phyloP scores from a whole-genome alignment of 2,113 vertebrate species.

The Zeus faber region DNA sequence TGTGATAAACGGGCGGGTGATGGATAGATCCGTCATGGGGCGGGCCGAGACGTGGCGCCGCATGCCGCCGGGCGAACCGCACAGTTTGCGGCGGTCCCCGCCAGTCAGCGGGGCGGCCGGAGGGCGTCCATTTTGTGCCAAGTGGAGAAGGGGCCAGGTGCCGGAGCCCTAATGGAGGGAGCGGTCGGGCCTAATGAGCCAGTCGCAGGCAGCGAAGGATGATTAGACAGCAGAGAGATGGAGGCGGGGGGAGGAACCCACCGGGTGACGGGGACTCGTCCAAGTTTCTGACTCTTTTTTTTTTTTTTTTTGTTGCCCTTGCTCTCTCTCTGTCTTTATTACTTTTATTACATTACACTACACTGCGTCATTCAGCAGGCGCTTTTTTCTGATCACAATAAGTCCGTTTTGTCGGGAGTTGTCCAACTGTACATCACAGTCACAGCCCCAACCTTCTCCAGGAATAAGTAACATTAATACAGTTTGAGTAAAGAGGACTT shows the following conservation, averaged over 20 bases:
- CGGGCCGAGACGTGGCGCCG: not conserved
- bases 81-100: conserved; percentile 42
- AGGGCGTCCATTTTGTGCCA: conserved; percentile 67
- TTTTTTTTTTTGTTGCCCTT: not conserved
- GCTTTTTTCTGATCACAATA: too few relatives aligned
- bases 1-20: conserved; percentile 38
- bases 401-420: too few relatives aligned
- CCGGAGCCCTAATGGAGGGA: conserved; percentile 38
- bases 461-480: too few relatives aligned
- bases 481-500: too few relatives aligned
- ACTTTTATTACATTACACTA: not conserved
- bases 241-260: not conserved
- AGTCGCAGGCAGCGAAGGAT: conserved; percentile 24
- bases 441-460: too few relatives aligned
- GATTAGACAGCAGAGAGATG: conserved; percentile 49
- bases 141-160: conserved; percentile 11
- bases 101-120: conserved; percentile 53
- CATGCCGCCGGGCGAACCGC: conserved; percentile 15
- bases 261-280: not conserved
- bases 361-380: too few relatives aligned
- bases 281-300: not conserved
- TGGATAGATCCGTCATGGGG: not conserved
- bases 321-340: not conserved
- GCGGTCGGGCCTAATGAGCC: not conserved
- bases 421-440: too few relatives aligned